phyloP scores from a whole-genome alignment of 2,888 invertebrate species.

The Sabatieria punctata region DNA sequence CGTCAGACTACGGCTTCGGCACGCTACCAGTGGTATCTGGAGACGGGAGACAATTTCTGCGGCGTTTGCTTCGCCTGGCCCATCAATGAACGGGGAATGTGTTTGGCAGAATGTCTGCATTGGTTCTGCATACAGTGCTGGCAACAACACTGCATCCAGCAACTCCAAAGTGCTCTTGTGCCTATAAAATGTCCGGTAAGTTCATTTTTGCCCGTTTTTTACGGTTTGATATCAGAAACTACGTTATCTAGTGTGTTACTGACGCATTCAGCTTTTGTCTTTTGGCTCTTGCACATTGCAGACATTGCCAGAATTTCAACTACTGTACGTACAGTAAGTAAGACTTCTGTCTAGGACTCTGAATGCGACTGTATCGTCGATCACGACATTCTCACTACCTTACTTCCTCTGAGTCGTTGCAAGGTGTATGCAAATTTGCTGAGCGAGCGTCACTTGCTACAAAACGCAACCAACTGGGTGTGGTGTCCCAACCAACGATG shows the following conservation, averaged over 20 bases:
- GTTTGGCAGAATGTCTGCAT: background rate
- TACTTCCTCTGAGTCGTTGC: background rate
- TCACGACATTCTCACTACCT: background rate
- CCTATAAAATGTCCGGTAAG: slow-evolving; percentile 3
- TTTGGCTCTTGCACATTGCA: too few species aligned
- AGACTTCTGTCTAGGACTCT: background rate
- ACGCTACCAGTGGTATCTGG: background rate
- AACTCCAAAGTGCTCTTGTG: background rate
- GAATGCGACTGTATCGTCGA: background rate
- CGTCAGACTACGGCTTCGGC: background rate
- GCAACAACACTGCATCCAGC: background rate
- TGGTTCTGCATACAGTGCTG: slow-evolving; percentile 4
- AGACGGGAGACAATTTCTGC: background rate
- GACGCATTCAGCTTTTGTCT: too few species aligned
- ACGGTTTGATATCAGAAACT: too few species aligned
- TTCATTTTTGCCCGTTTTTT: too few species aligned
- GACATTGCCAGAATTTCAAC: too few species aligned
- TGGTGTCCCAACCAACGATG: slow-evolving; percentile 3
- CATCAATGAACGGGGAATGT: background rate
- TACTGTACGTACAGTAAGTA: too few species aligned
- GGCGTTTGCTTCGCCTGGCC: background rate
- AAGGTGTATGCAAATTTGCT: background rate
- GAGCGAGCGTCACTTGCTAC: background rate
- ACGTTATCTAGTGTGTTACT: too few species aligned
- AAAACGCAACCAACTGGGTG: background rate